Base-by-base conservation (phyloP, 2,797 vertebrate genomes). In the Remorina albescens region DNA sequence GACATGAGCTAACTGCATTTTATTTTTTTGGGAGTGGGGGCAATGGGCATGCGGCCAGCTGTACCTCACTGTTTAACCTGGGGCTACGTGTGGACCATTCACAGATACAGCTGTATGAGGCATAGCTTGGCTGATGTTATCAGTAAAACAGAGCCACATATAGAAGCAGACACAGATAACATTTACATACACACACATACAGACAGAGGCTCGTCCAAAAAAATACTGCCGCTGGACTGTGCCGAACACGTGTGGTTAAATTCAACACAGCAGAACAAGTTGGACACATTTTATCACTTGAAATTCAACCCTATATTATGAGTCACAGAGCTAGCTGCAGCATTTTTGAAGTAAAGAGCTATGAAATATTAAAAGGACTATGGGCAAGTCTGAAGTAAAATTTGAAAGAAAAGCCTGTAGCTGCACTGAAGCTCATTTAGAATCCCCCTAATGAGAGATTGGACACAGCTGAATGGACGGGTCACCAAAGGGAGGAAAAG, bases 391-490 rank as follows among this genome's bases (percentile, higher is more conserved):
- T n/a, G 39, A 1, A 41, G 28, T 13, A 39, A 7, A 65, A 34
- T 58, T 57, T 12, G 6, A 39, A 49, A 56, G 49, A 54, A 53
- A 73, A 36, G 12, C 64, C 39, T 54, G 19, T 51, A 32, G n/a
- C 70, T 54, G 41, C 59, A 36, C 37, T 53, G 46, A 72, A 56
- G 62, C 74, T 80, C 60, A 70, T 69, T 82, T 74, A n/a, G 58
- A 87, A 63, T 73, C 49, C 46, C 32, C 47, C 60, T 91, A 88
- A 91, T 88, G 90, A 91, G 83, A 74, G 72, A 74, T 67, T 81
- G 72, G 77, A 88, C 83, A 89, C 89, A 86, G 87, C 65, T 80
- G 83, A 88, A 77, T 41, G 42, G 79, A 78, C 62, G 63, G 88
- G 88, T 89, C 86, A 83, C 37, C 49, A 19, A 39, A 55, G 58